A percentile compares a stretch with the other conserved stretches of the same genome.
phyloP scores from a whole-genome alignment of 1,140 invertebrate genomes.

The Adelges cooleyi region DNA sequence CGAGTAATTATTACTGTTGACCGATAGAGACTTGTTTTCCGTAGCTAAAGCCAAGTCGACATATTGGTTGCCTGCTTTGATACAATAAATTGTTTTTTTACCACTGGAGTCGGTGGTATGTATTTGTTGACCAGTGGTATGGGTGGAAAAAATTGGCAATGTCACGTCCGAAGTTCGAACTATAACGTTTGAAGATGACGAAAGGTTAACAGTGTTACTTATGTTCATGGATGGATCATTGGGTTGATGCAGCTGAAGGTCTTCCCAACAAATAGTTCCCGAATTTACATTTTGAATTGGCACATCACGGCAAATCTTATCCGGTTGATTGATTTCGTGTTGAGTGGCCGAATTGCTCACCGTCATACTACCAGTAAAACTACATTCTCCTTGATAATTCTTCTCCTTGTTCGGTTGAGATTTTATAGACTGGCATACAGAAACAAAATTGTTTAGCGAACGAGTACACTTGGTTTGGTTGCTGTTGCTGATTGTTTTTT shows the following conservation, averaged over 20 bases:
- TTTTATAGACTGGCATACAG: neutral
- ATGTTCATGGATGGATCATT: neutral
- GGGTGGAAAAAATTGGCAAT: neutral
- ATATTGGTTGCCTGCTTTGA: too few relatives aligned
- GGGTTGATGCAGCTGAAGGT: neutral
- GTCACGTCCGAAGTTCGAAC: neutral
- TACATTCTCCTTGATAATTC: constrained; percentile 1
- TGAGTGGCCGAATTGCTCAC: neutral
- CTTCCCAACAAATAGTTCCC: too few relatives aligned
- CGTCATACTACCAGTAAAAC: neutral
- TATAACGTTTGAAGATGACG: constrained; percentile 3
- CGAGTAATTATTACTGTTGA: too few relatives aligned
- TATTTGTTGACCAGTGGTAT: neutral
- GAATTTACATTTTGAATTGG: too few relatives aligned
- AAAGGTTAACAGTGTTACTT: too few relatives aligned
- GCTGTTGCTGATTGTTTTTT: constrained; percentile 3
- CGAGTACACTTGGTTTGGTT: constrained; percentile 20
- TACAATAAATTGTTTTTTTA: too few relatives aligned
- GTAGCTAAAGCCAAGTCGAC: too few relatives aligned
- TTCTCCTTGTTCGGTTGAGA: neutral
- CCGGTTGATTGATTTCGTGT: too few relatives aligned
- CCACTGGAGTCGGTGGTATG: too few relatives aligned
- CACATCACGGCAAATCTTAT: too few relatives aligned
- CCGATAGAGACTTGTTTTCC: too few relatives aligned
- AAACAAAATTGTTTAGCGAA: constrained; percentile 5